Percentiles rank a stretch among this genome's conserved stretches.
These are phyloP conservation scores for Chirona hameri DNA, from an alignment of 2,888 invertebrate genomes.

Conservation along the genomic window DNA sequence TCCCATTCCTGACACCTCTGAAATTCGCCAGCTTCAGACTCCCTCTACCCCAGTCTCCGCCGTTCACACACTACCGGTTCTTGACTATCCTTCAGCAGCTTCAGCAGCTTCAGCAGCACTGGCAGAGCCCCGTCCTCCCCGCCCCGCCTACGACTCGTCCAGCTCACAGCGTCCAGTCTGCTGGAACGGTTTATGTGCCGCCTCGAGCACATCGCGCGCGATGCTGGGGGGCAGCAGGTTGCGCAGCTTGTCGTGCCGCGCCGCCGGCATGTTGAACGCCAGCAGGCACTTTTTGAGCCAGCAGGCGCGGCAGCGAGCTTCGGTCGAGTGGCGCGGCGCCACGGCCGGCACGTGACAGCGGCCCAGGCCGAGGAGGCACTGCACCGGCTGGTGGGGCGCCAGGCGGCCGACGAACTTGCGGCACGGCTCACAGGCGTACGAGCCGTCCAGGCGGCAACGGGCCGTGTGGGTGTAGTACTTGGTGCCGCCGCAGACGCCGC, in stretches of 20 bases:
- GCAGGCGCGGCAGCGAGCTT: constrained; percentile 14
- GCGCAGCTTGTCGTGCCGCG: constrained; percentile 1
- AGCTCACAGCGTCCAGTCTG: background rate
- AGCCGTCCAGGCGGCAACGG: background rate
- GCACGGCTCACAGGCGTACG: constrained; percentile 5
- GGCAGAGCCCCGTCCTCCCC: background rate
- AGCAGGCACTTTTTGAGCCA: constrained; percentile 1
- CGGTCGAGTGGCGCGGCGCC: background rate
- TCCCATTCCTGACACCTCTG: too few relatives aligned
- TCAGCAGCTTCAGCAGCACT: too few relatives aligned
- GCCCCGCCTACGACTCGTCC: background rate
- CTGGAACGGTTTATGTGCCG: background rate
- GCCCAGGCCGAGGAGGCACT: background rate
- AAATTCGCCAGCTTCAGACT: too few relatives aligned
- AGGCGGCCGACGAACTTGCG: background rate
- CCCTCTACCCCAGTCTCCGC: too few relatives aligned
- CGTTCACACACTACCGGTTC: too few relatives aligned
- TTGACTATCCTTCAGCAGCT: too few relatives aligned
- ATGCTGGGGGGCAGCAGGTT: background rate
- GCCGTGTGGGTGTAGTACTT: constrained; percentile 24
- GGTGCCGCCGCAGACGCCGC: constrained; percentile 9
- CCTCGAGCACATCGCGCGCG: background rate
- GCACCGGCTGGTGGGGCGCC: background rate
- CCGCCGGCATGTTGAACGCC: constrained; percentile 1
- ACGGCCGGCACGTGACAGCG: background rate